phyloP scores from a whole-genome alignment of 2,113 vertebrate species.

The Toxostoma redivivum region DNA sequence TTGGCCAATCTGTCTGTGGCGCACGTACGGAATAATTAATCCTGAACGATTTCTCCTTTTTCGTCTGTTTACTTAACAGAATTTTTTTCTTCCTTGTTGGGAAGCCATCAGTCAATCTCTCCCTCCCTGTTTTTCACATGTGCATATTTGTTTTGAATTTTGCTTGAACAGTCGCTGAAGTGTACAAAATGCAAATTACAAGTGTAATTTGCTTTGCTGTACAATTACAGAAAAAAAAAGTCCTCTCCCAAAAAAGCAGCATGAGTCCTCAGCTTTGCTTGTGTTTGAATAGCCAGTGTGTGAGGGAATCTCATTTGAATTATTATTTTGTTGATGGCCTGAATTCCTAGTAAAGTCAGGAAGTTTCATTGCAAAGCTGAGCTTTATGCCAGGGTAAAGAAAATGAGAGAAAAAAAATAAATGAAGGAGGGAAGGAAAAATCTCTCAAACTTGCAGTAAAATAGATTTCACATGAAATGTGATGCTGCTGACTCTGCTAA shows the following conservation, averaged over 20 bases:
- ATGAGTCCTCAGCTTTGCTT: constrained; percentile 13
- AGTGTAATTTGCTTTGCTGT: constrained; percentile 41
- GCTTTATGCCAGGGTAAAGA: constrained; percentile 7
- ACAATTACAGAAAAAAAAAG: constrained; percentile 33
- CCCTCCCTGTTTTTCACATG: background rate
- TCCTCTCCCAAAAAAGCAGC: background rate
- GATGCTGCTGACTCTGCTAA: background rate
- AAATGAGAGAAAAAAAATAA: constrained; percentile 28
- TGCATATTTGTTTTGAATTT: constrained; percentile 67
- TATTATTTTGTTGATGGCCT: background rate
- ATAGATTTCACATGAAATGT: background rate
- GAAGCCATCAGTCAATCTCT: constrained; percentile 6
- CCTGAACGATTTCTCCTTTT: background rate
- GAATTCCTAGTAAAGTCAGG: constrained; percentile 28
- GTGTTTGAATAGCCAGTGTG: constrained; percentile 1
- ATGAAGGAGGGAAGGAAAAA: constrained; percentile 17
- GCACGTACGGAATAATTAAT: constrained; percentile 4
- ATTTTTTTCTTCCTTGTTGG: background rate
- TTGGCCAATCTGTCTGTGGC: background rate
- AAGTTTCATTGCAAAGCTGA: constrained; percentile 6
- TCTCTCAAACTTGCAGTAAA: background rate
- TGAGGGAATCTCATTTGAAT: background rate
- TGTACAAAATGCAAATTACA: constrained; percentile 68
- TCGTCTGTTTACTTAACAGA: constrained; percentile 46
- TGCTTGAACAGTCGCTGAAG: constrained; percentile 60